phyloP scores from a whole-genome alignment of 2,888 invertebrate genomes.

The Diogma glabrata region DNA sequence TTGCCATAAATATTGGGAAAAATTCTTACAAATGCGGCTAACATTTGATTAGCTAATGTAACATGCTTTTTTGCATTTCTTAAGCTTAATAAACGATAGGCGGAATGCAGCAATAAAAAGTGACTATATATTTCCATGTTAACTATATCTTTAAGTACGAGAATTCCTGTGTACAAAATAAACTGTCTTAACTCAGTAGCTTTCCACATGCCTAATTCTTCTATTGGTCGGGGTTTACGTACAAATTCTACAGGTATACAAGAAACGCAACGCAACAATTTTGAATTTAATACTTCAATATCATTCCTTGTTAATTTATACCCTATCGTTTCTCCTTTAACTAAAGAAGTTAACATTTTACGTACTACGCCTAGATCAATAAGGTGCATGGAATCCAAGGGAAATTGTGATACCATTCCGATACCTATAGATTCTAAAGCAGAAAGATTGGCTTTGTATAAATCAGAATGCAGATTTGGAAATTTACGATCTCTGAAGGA shows the following conservation, averaged over 20 bases:
- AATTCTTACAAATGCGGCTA: neutral
- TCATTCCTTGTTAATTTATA: neutral
- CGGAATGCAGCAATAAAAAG: neutral
- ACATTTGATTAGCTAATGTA: neutral
- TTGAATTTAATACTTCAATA: neutral
- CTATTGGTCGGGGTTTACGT: slow-evolving; percentile 16
- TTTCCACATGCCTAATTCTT: slow-evolving; percentile 18
- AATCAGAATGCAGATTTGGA: neutral
- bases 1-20: neutral
- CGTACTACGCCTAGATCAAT: neutral
- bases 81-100: slow-evolving; percentile 4
- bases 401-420: neutral
- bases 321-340: neutral
- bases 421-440: neutral
- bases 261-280: neutral
- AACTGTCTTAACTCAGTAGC: slow-evolving; percentile 14
- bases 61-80: neutral
- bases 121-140: slow-evolving; percentile 11
- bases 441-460: neutral
- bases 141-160: slow-evolving; percentile 17
- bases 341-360: neutral
- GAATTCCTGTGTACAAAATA: slow-evolving; percentile 16
- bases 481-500: neutral
- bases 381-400: neutral
- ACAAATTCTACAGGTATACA: slow-evolving; percentile 16